These are phyloP conservation scores for Drosophila cognata DNA, from an alignment of 2,888 invertebrate genomes.

Conservation along the genomic window DNA sequence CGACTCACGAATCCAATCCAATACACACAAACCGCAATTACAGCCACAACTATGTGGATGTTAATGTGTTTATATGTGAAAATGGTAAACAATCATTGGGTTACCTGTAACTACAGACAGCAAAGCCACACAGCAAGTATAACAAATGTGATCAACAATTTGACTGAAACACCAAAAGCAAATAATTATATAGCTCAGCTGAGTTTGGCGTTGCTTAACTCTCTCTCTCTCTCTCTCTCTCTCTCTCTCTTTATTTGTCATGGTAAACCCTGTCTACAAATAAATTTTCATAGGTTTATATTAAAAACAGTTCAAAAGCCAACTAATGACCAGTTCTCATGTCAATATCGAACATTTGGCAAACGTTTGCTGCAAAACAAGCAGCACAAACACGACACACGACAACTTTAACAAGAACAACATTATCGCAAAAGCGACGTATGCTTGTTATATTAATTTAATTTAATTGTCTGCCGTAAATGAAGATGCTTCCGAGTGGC, in stretches of 20 bases:
- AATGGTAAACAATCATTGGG: constrained; percentile 18
- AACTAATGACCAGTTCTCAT: constrained; percentile 38
- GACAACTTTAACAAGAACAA: neutral
- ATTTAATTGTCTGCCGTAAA: constrained; percentile 67
- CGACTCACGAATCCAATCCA: neutral
- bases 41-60: constrained; percentile 7
- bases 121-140: neutral
- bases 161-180: neutral
- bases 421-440: constrained; percentile 1
- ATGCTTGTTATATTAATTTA: constrained; percentile 63
- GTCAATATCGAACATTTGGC: constrained; percentile 8
- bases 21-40: constrained; percentile 11
- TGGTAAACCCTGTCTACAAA: neutral
- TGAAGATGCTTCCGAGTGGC: constrained; percentile 63
- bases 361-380: constrained; percentile 4
- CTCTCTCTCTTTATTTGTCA: neutral
- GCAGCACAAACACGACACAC: neutral
- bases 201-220: neutral
- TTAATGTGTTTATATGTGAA: constrained; percentile 48
- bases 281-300: constrained; percentile 10
- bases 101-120: constrained; percentile 16
- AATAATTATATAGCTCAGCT: constrained; percentile 4
- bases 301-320: constrained; percentile 7
- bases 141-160: neutral
- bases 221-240: neutral